Conservation (phyloP, 1,140 invertebrate genomes). For the Tribolium castaneum region DNA sequence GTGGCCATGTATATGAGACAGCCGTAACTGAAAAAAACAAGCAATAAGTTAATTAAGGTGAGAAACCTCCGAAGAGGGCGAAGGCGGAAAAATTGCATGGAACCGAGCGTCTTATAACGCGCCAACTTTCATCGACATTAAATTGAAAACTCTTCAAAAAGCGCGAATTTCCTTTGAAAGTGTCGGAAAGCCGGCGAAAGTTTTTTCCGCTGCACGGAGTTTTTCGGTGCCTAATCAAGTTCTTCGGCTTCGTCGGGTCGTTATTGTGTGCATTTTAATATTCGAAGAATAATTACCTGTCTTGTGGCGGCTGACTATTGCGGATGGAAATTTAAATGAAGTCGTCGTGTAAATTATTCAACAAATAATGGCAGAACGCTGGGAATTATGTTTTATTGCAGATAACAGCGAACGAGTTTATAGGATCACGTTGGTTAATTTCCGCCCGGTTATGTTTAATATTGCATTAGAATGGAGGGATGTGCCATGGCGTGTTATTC, state of each 20-base stretch:
- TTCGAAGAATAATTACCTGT: slow-evolving; percentile 37
- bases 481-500: neutral
- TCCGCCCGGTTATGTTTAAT: slow-evolving; percentile 49
- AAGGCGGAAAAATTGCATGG: neutral
- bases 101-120: neutral
- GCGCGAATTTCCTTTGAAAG: slow-evolving; percentile 35
- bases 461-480: slow-evolving; percentile 27
- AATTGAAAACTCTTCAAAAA: slow-evolving; percentile 41
- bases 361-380: slow-evolving; percentile 44
- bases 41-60: slow-evolving; percentile 43
- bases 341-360: slow-evolving; percentile 43
- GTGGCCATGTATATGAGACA: slow-evolving; percentile 78
- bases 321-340: slow-evolving; percentile 42
- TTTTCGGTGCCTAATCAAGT: neutral
- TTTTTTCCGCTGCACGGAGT: slow-evolving; percentile 16
- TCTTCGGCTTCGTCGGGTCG: neutral
- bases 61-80: slow-evolving; percentile 37
- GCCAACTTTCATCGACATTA: slow-evolving; percentile 35
- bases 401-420: slow-evolving; percentile 50
- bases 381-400: slow-evolving; percentile 46
- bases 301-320: slow-evolving; percentile 5
- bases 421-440: slow-evolving; percentile 53
- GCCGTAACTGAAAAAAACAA: slow-evolving; percentile 64
- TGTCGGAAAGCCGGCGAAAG: neutral
- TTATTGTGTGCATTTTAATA: neutral